Base-by-base conservation (phyloP, 2,797 vertebrate species). In the Sciurus vulgaris region DNA sequence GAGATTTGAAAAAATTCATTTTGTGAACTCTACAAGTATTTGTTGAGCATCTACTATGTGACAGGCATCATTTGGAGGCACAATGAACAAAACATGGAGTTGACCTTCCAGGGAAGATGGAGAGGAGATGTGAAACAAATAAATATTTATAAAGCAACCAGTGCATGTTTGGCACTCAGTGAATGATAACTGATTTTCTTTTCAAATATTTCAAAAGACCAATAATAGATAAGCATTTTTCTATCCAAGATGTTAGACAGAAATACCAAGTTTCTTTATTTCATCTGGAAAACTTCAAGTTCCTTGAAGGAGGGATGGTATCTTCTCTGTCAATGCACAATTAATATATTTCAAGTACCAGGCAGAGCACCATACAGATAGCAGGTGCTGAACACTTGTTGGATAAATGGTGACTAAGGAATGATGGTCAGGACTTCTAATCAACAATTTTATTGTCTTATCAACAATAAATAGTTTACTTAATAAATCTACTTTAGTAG, bases 121-220 rank as follows among this genome's bases (percentile, higher is more conserved):
- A 79, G 15, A 59, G 11, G 18, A 70, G 9, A 41, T 9, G 33
- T 2, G 7, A 56, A 18, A 63, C 28, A 28, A 47, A 61, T 3
- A 7, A 51, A 15, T 3, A 17, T 17, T 54, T 18, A 35, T 56
- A 8, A 79, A 73, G 72, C 24, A 8, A 13, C 41, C 17, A 44
- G 2, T 26, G 8, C 15, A 17, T 20, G 5, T 28, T 35, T 8
- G 51, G 41, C 35, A 70, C 3, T 77, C 61, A 38, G 2, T 54
- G 54, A 79, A n/a, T 20, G 20, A 13, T 22, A 65, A 86, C 33
- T 7, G 4, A 30, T 44, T 89, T 90, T 72, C 56, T 67, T 38
- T 93, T 72, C 24, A 77, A 54, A 86, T 78, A 83, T 67, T 89
- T 89, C 70, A 30, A 72, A 93, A 96, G 56, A 51, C 33, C 47